Evolutionary conservation across 2,888 invertebrate genomes (phyloP), one percentile per base, ranked within the genome.

Genomic region (Bellardia bayeri): DNA sequence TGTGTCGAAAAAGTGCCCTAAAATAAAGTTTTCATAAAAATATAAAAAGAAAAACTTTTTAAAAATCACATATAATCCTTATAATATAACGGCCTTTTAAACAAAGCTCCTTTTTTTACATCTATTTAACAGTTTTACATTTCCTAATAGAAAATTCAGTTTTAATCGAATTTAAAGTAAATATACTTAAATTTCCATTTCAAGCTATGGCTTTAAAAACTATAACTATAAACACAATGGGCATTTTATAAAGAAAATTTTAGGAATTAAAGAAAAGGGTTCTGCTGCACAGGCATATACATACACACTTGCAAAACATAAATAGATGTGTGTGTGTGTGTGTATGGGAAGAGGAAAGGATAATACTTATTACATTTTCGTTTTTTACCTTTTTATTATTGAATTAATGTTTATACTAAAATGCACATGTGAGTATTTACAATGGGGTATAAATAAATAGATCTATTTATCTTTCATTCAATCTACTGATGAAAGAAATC

Each of bases 331-430:
- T 8, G 45, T 11, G 23, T 23, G 23, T 23, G 23, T 23, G 23
- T 23, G 23, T 23, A 23, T 23, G 23, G 14, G 64, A 66, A 63
- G 5, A n/a, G 30, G 3, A 72, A 72, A 72, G 16, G 33, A 69
- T 69, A 51, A 54, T 54, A 33, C 9, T 56, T 72, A 16, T 66
- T 72, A 61, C 49, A 7, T 54, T 74, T 54, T 14, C 23, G 37
- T 37, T 45, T 68, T 66, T 58, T 49, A 13, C n/a, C 13, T 56
- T 64, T 81, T 42, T 82, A n/a, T 51, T 75, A 75, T 82, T 75
- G 56, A 68, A 74, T 82, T 82, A 82, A 68, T 82, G 40, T 68
- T 66, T 58, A 23, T 68, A 58, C 58, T 66, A 66, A 75, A 74
- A 58, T 68, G 56, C 64, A 58, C 33, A 42, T 58, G 51, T 14